These are phyloP conservation scores for Elgonia sp. DNA, from an alignment of 2,888 invertebrate species.

Conservation along the genomic window DNA sequence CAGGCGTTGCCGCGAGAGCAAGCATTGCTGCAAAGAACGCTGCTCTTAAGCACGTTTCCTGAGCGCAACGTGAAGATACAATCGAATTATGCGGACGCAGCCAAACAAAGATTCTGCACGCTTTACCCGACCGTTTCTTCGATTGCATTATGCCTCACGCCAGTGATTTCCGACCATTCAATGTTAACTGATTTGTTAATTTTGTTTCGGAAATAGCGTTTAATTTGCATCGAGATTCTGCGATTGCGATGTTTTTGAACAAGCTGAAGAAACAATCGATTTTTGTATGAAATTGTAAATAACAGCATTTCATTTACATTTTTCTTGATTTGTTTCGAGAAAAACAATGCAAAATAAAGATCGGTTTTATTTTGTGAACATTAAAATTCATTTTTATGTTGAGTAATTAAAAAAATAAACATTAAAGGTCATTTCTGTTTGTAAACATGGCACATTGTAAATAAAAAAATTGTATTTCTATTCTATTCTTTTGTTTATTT, in stretches of 20 bases:
- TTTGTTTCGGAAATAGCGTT: conserved; percentile 64
- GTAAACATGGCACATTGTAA: too few species aligned
- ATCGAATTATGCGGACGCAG: conserved; percentile 48
- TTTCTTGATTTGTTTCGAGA: too few species aligned
- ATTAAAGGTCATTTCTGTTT: too few species aligned
- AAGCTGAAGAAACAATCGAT: too few species aligned
- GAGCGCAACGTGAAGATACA: conserved; percentile 53
- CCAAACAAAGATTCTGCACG: conserved; percentile 59
- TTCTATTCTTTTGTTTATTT: too few species aligned
- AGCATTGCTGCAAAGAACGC: conserved; percentile 65
- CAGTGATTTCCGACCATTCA: conserved; percentile 60
- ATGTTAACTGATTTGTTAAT: conserved; percentile 71
- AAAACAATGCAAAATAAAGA: too few species aligned
- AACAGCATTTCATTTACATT: too few species aligned
- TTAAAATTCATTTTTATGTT: too few species aligned
- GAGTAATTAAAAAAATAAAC: too few species aligned
- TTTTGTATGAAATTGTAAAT: too few species aligned
- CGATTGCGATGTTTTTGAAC: conserved; percentile 15
- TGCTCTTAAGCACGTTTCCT: conserved; percentile 66
- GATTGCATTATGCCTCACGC: conserved; percentile 51
- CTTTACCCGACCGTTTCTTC: conserved; percentile 47
- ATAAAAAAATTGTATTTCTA: too few species aligned
- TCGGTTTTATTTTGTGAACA: too few species aligned
- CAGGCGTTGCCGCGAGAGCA: conserved; percentile 73
- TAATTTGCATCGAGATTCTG: conserved; percentile 60